Evolutionary conservation across 2,888 invertebrate species (phyloP), one percentile per base, ranked within the genome.

Genomic region (Sycophila texana): DNA sequence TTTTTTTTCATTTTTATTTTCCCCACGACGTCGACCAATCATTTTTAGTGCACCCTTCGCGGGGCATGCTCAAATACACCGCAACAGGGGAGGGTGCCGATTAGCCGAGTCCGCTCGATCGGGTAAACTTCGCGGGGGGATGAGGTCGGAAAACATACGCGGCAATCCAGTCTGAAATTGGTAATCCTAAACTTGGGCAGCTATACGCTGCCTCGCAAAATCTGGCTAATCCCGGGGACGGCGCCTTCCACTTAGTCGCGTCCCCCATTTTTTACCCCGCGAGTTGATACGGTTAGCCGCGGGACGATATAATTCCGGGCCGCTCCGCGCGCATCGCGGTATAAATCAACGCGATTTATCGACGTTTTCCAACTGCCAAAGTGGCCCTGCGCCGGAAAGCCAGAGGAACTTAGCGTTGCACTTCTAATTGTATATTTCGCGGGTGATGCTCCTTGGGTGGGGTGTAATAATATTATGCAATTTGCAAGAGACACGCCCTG

Each of bases 141-240:
- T 26, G 7, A 7, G 39, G 39, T 39, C 13, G 22, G 63, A 68
- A 61, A 70, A 70, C 60, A 16, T 49, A 49, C n/a, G n/a, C n/a
- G 30, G 5, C 20, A 76, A 68, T 76, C 55, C 68, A 47, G 18
- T 53, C 20, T 58, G n/a, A 63, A 67, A 76, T 63, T 70, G 76
- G 53, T 49, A 55, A 76, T 70, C 22, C 67, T 63, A 76, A 68
- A 70, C 70, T 76, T 55, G 63, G n/a, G 53, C 20, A 2, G n/a
- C 63, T 7, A n/a, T n/a, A 3, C 60, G n/a, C 13, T 60, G 26
- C 53, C 75, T 68, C n/a, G 74, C 49, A 60, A 75, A 68, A 61
- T 53, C 75, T 61, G 57, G 14, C 51, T 68, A 75, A 75, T 75
- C 60, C 61, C 22, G 66, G 57, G 61, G 55, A 7, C 20, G 53